Percentiles rank a stretch among this genome's conserved stretches.
Conservation (phyloP, 2,113 vertebrate species). For the Zapus hudsonius region DNA sequence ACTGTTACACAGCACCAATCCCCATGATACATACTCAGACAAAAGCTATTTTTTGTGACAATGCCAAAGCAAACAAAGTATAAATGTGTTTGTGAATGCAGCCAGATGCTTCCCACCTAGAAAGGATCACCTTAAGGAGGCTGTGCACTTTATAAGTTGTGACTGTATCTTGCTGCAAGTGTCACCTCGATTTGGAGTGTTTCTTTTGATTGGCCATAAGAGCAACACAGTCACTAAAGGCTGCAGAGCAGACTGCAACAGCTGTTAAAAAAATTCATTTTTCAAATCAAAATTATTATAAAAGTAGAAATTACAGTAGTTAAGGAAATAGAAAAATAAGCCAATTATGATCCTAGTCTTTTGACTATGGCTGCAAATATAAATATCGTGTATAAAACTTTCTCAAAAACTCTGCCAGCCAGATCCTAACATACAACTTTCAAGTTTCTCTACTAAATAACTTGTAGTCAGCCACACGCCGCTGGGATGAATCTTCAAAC, state of each 20-base stretch:
- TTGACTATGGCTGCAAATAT: constrained; percentile 82
- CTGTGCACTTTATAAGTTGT: constrained; percentile 1
- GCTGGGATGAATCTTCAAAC: too few relatives aligned
- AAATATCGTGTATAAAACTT: constrained; percentile 85
- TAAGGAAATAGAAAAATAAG: constrained; percentile 86
- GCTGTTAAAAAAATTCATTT: constrained; percentile 77
- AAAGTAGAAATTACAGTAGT: constrained; percentile 83
- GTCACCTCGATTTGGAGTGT: constrained; percentile 74
- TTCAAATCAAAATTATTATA: constrained; percentile 83
- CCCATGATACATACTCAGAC: constrained; percentile 79
- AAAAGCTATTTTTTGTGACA: constrained; percentile 82
- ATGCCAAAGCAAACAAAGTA: constrained; percentile 71
- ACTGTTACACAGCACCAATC: constrained; percentile 85
- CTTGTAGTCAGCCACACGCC: too few relatives aligned
- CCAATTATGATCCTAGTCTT: constrained; percentile 82
- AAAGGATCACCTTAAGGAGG: constrained; percentile 34
- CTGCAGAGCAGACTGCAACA: constrained; percentile 75
- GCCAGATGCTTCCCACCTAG: constrained; percentile 68
- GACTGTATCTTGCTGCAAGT: constrained; percentile 48
- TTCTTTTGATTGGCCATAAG: constrained; percentile 59
- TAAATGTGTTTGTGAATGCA: constrained; percentile 70
- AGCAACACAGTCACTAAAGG: constrained; percentile 73
- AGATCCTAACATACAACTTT: constrained; percentile 74
- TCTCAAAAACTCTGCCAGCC: constrained; percentile 77
- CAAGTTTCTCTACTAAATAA: constrained; percentile 65